Percentiles rank a stretch among this genome's conserved stretches.
Evolutionary conservation across 2,113 vertebrate genomes (phyloP).

Genomic region (Pseudonaja textilis): DNA sequence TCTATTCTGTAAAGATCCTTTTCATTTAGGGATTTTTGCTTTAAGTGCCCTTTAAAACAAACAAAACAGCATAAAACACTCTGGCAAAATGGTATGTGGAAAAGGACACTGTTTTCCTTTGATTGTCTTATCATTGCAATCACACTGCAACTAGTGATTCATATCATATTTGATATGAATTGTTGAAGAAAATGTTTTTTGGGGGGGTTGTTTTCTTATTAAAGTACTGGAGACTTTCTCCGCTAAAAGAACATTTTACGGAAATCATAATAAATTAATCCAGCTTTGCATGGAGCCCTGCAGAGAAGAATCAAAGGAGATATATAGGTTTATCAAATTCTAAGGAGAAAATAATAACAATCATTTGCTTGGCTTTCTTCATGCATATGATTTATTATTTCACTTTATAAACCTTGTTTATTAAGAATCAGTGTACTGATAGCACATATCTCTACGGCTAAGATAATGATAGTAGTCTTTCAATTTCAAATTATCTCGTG

Average conservation of each 20-base stretch:
- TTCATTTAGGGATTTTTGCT: not conserved
- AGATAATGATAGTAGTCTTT: conserved; percentile 14
- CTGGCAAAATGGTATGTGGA: not conserved
- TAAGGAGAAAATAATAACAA: conserved; percentile 15
- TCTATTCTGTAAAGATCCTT: not conserved
- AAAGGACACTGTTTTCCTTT: not conserved
- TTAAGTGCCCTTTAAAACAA: not conserved
- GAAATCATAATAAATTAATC: not conserved
- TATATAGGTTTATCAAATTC: conserved; percentile 20
- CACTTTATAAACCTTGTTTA: not conserved
- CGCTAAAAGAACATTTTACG: not conserved
- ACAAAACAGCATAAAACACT: not conserved
- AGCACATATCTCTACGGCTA: conserved; percentile 20
- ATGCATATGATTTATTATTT: conserved; percentile 24
- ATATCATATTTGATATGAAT: not conserved
- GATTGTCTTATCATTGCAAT: not conserved
- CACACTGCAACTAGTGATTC: not conserved
- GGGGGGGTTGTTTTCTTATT: not conserved
- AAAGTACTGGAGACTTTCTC: not conserved
- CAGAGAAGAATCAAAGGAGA: conserved; percentile 16
- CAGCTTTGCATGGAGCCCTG: not conserved
- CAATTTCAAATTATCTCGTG: conserved; percentile 41
- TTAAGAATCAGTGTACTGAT: conserved; percentile 14
- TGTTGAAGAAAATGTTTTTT: not conserved
- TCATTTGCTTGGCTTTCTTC: conserved; percentile 26